These are phyloP conservation scores for Callyntrura sp. DNA, from an alignment of 2,888 invertebrate species.

Conservation along the genomic window DNA sequence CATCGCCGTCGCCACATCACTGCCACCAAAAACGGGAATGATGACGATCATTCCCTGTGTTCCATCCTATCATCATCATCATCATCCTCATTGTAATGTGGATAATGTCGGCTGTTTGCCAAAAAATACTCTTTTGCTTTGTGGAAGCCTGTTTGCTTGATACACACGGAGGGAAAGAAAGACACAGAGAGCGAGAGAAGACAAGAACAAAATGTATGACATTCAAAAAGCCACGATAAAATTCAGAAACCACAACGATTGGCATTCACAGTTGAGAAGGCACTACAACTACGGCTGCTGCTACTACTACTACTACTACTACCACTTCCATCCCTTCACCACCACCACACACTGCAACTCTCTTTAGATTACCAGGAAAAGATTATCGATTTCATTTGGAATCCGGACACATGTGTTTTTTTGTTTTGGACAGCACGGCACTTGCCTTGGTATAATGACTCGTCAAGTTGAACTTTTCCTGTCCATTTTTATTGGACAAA, in stretches of 20 bases:
- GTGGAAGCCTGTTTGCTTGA: no score
- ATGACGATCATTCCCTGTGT: constrained; percentile 59
- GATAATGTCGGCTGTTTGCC: constrained; percentile 77
- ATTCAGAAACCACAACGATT: constrained; percentile 77
- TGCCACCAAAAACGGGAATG: constrained; percentile 16
- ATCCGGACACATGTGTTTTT: constrained; percentile 37
- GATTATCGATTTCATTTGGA: constrained; percentile 75
- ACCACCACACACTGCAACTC: background rate
- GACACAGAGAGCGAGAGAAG: background rate
- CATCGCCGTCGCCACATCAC: constrained; percentile 18
- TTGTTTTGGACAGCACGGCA: constrained; percentile 1
- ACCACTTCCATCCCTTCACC: no score
- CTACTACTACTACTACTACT: background rate
- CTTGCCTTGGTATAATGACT: background rate
- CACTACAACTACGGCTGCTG: background rate
- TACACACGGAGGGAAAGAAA: no score
- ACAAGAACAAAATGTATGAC: constrained; percentile 69
- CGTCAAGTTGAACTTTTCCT: constrained; percentile 25
- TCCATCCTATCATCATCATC: constrained; percentile 69
- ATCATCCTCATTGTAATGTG: constrained; percentile 67
- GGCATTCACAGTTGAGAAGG: constrained; percentile 77
- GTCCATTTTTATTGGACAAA: background rate
- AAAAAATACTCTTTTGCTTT: no score
- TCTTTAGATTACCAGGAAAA: constrained; percentile 20
- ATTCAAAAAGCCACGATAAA: constrained; percentile 77